A percentile compares a stretch with the other conserved stretches of the same genome.
Conservation (phyloP, 2,113 vertebrate genomes). For the Leptobrachium ailaonicum region DNA sequence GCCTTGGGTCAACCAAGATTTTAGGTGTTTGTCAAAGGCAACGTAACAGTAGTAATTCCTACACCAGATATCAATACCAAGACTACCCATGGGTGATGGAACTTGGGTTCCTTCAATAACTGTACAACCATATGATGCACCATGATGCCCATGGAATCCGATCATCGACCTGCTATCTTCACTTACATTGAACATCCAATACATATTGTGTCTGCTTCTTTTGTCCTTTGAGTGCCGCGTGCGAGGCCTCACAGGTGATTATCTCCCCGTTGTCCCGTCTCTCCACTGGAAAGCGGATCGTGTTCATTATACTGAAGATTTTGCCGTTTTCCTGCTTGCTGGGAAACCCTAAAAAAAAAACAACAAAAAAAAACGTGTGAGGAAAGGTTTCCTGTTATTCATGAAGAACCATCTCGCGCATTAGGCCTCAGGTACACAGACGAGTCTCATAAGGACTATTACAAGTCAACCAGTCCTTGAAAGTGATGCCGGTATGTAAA, state of each 20-base stretch:
- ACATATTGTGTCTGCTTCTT: constrained; percentile 83
- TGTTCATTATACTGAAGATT: constrained; percentile 78
- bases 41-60: too few relatives aligned
- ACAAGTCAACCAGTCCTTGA: constrained; percentile 2
- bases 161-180: not conserved
- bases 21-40: too few relatives aligned
- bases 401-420: not conserved
- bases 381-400: not conserved
- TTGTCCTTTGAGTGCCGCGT: constrained; percentile 74
- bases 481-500: not conserved
- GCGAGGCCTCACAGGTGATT: constrained; percentile 80
- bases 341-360: constrained; percentile 69
- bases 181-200: constrained; percentile 88
- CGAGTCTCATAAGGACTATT: not conserved
- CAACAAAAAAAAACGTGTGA: not conserved
- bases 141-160: not conserved
- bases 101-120: not conserved
- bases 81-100: not conserved
- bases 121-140: not conserved
- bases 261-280: constrained; percentile 83
- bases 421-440: not conserved
- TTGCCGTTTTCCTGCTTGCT: constrained; percentile 83
- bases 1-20: too few relatives aligned
- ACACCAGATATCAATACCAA: not conserved
- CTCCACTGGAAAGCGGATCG: constrained; percentile 77